Percentiles rank a stretch among this genome's conserved stretches.
phyloP scores from a whole-genome alignment of 2,888 invertebrate genomes.

The Tinea trinotella region DNA sequence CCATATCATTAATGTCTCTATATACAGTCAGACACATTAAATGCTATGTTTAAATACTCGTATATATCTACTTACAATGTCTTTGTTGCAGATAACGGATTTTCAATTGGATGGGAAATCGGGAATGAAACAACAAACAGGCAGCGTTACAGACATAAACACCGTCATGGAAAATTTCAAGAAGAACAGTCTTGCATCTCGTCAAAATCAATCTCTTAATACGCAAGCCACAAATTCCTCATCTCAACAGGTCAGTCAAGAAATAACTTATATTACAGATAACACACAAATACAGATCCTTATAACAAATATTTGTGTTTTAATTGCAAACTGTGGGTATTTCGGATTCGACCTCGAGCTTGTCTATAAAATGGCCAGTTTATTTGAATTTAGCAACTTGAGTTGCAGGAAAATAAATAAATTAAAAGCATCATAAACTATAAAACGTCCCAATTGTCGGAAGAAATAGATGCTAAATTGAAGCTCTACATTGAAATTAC shows the following conservation, averaged over 20 bases:
- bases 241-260: constrained; percentile 61
- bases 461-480: too few species aligned
- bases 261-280: not conserved
- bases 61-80: too few species aligned
- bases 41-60: not conserved
- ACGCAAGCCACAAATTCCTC: constrained; percentile 70
- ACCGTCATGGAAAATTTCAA: constrained; percentile 82
- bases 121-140: constrained; percentile 66
- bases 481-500: too few species aligned
- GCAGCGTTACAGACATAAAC: constrained; percentile 73
- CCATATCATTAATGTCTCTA: constrained; percentile 33
- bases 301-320: not conserved
- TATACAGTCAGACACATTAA: too few species aligned
- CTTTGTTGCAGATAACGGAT: constrained; percentile 67
- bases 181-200: constrained; percentile 71
- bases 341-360: constrained; percentile 42
- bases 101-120: constrained; percentile 73
- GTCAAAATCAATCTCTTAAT: constrained; percentile 59
- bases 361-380: constrained; percentile 51
- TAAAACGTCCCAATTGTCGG: not conserved
- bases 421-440: not conserved
- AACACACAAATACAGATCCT: not conserved
- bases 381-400: constrained; percentile 48
- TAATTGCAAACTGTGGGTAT: constrained; percentile 28
- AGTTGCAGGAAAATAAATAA: constrained; percentile 36